Evolutionary conservation across 1,140 invertebrate species (phyloP).

Genomic region (Tetramorium parvispinum): DNA sequence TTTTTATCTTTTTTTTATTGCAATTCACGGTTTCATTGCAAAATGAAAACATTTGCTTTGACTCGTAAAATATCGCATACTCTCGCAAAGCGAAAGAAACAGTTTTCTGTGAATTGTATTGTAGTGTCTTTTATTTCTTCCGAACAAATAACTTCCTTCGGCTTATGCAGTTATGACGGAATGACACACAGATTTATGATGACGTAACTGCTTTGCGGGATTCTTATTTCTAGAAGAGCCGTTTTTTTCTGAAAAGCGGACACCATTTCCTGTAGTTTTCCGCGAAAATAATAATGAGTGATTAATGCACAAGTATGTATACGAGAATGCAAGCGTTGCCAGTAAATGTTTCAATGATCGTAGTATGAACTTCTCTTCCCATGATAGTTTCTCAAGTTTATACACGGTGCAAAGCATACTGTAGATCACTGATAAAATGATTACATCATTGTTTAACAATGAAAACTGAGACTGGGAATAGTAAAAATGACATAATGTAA

Average conservation of each 20-base stretch:
- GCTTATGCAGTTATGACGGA: slow-evolving; percentile 19
- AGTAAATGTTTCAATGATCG: slow-evolving; percentile 2
- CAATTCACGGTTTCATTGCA: background rate
- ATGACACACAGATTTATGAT: slow-evolving; percentile 13
- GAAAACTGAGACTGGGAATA: background rate
- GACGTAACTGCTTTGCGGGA: slow-evolving; percentile 24
- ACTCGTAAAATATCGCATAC: slow-evolving; percentile 26
- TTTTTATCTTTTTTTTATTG: background rate
- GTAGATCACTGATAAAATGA: slow-evolving; percentile 5
- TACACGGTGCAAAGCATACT: background rate
- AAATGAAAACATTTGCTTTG: slow-evolving; percentile 33
- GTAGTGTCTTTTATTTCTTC: slow-evolving; percentile 15
- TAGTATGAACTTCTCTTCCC: slow-evolving; percentile 14
- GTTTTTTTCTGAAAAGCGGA: slow-evolving; percentile 14
- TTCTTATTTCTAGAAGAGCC: slow-evolving; percentile 39
- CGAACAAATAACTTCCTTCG: slow-evolving; percentile 45
- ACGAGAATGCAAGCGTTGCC: slow-evolving; percentile 2
- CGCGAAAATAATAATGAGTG: slow-evolving; percentile 37
- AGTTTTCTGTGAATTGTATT: slow-evolving; percentile 28
- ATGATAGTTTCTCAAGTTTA: slow-evolving; percentile 33
- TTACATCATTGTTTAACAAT: background rate
- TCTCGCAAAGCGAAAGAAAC: background rate
- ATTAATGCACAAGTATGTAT: slow-evolving; percentile 27
- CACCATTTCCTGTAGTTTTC: slow-evolving; percentile 31
- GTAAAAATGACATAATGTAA: slow-evolving; percentile 3